Base-by-base conservation (phyloP, 2,888 invertebrate genomes). In the Microctonus brassicae region DNA sequence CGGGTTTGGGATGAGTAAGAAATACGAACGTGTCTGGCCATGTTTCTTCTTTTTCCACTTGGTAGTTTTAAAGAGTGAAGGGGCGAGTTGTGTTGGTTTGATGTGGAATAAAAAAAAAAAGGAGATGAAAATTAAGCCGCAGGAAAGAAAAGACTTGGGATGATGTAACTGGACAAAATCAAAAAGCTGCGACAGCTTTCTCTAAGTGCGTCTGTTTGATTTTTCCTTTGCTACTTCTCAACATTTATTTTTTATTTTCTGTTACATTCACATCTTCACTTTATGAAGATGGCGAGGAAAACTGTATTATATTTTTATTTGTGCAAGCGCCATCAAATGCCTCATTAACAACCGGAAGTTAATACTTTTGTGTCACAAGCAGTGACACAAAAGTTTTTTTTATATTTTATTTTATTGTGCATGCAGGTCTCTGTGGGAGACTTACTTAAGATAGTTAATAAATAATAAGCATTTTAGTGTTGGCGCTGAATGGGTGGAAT, bases 11-110 rank as follows among this genome's bases (percentile, higher is more conserved):
- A 64, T 70, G 57, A 64, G 33, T 42, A 39, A 57, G 47, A 58
- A 65, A 62, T 13, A 53, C 34, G 26, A 22, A 24, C 36, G 60
- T 65, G 70, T 65, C 70, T 70, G 70, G 64, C 52, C 47, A 36
- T 36, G 52, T 53, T 70, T 65, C n/a, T 70, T 70, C 70, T 52
- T 53, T 52, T 65, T 65, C 65, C 57, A 60, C 70, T 24, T 26
- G 52, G 65, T 52, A 65, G 60, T 65, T 65, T 70, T 34, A 47
- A 70, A 60, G 64, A 61, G 65, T 47, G 42, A 17, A 29, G 29
- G 64, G 1, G 24, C 11, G 53, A 1, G 20, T 7, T 7, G 47
- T 47, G 47, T n/a, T 47, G 33, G 63, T n/a, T 52, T 39, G 65
- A 26, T 52, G 17, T 7, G 5, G n/a, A 7, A 57, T 36, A 66